Base-by-base conservation (phyloP, 2,113 vertebrate species). In the Sinocyclocheilus grahami region DNA sequence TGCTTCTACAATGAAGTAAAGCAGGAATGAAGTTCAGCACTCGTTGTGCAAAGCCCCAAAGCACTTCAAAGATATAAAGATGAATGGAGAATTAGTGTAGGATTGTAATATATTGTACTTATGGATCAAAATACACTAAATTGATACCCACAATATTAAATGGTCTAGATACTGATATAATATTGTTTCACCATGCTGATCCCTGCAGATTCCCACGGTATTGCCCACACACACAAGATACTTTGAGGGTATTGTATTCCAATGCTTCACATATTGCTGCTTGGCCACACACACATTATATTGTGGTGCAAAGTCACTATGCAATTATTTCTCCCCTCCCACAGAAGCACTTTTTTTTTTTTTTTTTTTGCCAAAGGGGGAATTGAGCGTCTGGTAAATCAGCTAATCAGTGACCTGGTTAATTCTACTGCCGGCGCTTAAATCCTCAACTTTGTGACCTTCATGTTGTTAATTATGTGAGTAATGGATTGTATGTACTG, bases 181-280 rank as follows among this genome's bases (percentile, higher is more conserved):
- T 76, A 76, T 48, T 48, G 11, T 71, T 39, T 71, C 30, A 39
- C 30, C 33, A 37, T 39, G 2, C 71, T 51, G 71, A 77, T 80
- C 79, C 55, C 53, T 78, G 51, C 48, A 42, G 22, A 67, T 42
- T 53, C 78, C 33, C 11, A 51, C 42, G 33, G 13, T 48, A 51
- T 33, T 39, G 39, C 27, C 60, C 74, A 53, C 37, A 72, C 48
- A 77, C 72, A 80, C 46, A 46, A 80, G 12, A 81, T 58, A 67
- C 22, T 51, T 12, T n/a, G 42, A 58, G 74, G 72, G 48, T 14
- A 51, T 69, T 58, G 22, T 82, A 6, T 14, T 5, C 33, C 20
- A 60, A 65, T 78, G 80, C 39, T 62, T n/a, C 60, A 65, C 30
- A 77, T 65, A 37, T 78, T 84, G 76, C 27, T 74, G 76, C 27